Percentiles rank a stretch among this genome's conserved stretches.
These are phyloP conservation scores for Halcyon leucocephala DNA, from an alignment of 2,797 vertebrate species.

Conservation along the genomic window DNA sequence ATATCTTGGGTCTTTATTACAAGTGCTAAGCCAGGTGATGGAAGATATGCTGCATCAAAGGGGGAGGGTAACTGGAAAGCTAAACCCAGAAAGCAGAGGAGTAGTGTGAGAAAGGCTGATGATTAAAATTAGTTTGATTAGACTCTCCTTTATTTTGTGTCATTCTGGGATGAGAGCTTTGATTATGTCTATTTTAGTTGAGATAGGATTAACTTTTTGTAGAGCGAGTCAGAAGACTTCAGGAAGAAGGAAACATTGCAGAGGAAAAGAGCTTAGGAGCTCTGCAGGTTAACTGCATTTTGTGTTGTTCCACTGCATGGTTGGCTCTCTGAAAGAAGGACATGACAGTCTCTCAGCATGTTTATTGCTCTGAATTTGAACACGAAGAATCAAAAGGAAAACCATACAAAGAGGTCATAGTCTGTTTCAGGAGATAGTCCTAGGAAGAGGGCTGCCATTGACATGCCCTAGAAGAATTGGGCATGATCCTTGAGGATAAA, in stretches of 20 bases:
- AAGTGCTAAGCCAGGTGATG: background rate
- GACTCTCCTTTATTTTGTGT: background rate
- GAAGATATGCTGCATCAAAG: background rate
- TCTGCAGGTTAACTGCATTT: background rate
- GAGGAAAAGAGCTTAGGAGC: background rate
- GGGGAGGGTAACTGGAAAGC: background rate
- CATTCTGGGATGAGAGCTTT: background rate
- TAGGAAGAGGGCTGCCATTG: background rate
- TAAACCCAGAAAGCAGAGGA: background rate
- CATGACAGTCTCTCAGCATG: background rate
- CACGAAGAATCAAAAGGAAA: background rate
- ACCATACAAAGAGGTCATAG: background rate
- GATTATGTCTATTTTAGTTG: background rate
- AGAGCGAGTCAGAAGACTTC: background rate
- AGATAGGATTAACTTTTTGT: background rate
- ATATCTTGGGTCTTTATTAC: background rate
- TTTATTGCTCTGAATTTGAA: background rate
- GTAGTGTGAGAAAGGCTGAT: background rate
- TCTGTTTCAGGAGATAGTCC: background rate
- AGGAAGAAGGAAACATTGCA: background rate
- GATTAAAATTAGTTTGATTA: background rate
- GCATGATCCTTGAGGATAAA: background rate
- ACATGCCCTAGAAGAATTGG: background rate
- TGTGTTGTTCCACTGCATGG: background rate
- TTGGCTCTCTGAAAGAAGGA: background rate